Conservation (phyloP, 2,113 vertebrate species). For the Takifugu flavidus region DNA sequence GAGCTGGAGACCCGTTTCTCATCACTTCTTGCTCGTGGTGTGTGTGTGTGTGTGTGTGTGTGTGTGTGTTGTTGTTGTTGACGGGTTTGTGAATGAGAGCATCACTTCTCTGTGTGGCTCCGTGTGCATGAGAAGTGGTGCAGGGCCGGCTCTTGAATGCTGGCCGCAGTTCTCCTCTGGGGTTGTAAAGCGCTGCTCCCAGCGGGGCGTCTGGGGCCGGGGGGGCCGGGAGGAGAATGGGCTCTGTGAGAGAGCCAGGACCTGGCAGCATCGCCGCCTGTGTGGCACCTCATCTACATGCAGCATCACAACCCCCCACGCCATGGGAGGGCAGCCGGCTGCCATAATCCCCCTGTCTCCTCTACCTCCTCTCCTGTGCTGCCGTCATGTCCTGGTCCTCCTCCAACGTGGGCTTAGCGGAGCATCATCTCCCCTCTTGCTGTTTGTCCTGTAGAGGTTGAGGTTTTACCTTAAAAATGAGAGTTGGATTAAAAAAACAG, state of each 20-base stretch:
- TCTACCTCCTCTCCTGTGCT: constrained; percentile 30
- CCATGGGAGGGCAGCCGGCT: constrained; percentile 76
- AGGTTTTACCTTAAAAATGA: too few species aligned
- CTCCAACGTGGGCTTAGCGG: too few species aligned
- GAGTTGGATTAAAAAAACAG: too few species aligned
- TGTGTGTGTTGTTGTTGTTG: constrained; percentile 57
- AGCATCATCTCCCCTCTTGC: too few species aligned
- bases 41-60: not conserved
- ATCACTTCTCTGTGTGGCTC: constrained; percentile 59
- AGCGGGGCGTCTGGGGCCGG: constrained; percentile 84
- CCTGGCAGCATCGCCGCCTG: constrained; percentile 80
- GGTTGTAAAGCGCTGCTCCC: constrained; percentile 86
- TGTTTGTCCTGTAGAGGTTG: too few species aligned
- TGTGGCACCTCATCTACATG: constrained; percentile 96
- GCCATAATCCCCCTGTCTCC: constrained; percentile 73
- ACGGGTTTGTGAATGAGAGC: constrained; percentile 61
- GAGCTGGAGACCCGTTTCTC: constrained; percentile 61
- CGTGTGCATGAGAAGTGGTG: constrained; percentile 71
- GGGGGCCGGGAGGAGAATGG: constrained; percentile 81
- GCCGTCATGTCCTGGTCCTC: too few species aligned
- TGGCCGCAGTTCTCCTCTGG: constrained; percentile 40
- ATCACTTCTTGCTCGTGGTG: constrained; percentile 47
- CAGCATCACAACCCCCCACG: constrained; percentile 87
- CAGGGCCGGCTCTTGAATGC: constrained; percentile 69
- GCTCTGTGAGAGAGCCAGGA: constrained; percentile 88